These are phyloP conservation scores for Catalaphyllia jardinei DNA, from an alignment of 64 coral and sea anemone species.

Conservation along the genomic window DNA sequence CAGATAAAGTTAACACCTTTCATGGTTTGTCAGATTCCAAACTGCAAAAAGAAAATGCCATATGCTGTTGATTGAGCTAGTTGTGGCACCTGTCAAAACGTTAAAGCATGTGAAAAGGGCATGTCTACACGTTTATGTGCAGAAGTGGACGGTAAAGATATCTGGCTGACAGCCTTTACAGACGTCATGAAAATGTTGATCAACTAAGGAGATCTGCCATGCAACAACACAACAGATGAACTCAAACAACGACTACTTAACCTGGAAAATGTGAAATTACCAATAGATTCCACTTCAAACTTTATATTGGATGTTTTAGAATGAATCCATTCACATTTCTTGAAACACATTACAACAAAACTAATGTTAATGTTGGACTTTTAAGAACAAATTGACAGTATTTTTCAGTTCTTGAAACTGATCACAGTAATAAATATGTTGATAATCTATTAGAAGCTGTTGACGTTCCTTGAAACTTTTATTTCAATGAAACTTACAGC, in stretches of 20 bases:
- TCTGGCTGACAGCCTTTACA: constrained; percentile 57
- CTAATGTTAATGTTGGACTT: too few species aligned
- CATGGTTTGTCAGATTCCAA: constrained; percentile 39
- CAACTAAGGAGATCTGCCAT: constrained; percentile 15
- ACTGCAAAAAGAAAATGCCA: constrained; percentile 63
- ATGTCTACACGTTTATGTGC: constrained; percentile 22
- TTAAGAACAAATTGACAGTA: too few species aligned
- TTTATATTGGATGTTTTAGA: constrained; percentile 48
- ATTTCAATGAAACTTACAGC: too few species aligned
- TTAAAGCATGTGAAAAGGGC: constrained; percentile 29
- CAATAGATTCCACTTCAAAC: constrained; percentile 64
- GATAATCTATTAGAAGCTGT: too few species aligned
- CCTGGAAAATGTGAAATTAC: constrained; percentile 44
- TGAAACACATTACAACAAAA: too few species aligned
- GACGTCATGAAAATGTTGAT: constrained; percentile 44
- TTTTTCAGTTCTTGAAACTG: too few species aligned
- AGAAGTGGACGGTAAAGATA: constrained; percentile 44
- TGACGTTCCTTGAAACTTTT: too few species aligned
- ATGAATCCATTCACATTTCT: too few species aligned
- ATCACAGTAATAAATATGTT: too few species aligned
- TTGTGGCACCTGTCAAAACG: constrained; percentile 55
- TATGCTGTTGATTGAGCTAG: constrained; percentile 17
- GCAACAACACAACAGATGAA: constrained; percentile 48
- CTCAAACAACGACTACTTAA: constrained; percentile 55
- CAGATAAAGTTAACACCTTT: constrained; percentile 47